Evolutionary conservation across 2,113 vertebrate species (phyloP).

Genomic region (Tragulus kanchil): DNA sequence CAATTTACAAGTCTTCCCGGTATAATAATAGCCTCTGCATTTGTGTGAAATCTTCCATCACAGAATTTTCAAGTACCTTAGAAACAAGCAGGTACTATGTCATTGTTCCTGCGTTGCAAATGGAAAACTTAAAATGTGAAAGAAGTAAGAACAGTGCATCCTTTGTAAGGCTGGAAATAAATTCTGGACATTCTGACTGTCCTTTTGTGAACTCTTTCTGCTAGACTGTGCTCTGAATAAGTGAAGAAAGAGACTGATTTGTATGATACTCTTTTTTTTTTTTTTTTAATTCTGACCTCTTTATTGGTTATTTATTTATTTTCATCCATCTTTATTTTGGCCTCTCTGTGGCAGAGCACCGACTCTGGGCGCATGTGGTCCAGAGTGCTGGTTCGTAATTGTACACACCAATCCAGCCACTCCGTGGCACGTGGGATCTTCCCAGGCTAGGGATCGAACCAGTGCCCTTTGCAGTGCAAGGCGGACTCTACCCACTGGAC

Average conservation of each 20-base stretch:
- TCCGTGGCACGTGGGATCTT: too few relatives aligned
- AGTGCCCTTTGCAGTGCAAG: too few relatives aligned
- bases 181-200: neutral
- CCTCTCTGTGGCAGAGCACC: too few relatives aligned
- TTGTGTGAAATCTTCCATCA: constrained; percentile 59
- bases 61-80: constrained; percentile 62
- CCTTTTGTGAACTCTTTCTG: neutral
- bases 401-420: too few relatives aligned
- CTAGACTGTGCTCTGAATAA: neutral
- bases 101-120: constrained; percentile 60
- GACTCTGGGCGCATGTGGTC: too few relatives aligned
- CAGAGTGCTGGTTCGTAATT: too few relatives aligned
- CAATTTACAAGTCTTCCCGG: constrained; percentile 68
- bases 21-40: constrained; percentile 61
- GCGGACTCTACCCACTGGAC: too few relatives aligned
- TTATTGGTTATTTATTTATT: too few relatives aligned
- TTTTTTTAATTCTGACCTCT: too few relatives aligned
- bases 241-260: constrained; percentile 29
- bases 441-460: too few relatives aligned
- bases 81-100: constrained; percentile 64
- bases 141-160: constrained; percentile 25
- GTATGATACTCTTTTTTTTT: neutral
- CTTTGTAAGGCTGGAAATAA: constrained; percentile 28
- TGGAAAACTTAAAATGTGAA: constrained; percentile 47
- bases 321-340: too few relatives aligned